Evolutionary conservation across 1,140 invertebrate genomes (phyloP).

Genomic region (Solenopsis fugax): DNA sequence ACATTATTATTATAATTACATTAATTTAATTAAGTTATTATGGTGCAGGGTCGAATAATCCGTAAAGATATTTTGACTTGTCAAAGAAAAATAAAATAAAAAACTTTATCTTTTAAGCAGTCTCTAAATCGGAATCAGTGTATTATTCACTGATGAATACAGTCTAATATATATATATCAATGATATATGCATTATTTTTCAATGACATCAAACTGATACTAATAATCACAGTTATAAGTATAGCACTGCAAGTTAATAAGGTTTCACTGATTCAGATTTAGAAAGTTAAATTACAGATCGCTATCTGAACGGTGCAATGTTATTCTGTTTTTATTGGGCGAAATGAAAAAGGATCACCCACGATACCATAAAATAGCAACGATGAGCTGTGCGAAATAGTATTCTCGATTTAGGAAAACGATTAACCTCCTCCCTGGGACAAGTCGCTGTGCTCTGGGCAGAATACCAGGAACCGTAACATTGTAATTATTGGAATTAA

Average conservation of each 20-base stretch:
- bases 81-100: background rate
- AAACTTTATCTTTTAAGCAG: background rate
- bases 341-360: constrained; percentile 2
- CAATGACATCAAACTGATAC: no score
- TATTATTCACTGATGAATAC: no score
- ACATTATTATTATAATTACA: background rate
- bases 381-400: constrained; percentile 28
- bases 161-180: no score
- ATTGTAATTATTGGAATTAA: constrained; percentile 85
- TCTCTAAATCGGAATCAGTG: no score
- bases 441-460: constrained; percentile 76
- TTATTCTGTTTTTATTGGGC: background rate
- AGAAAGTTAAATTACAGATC: background rate
- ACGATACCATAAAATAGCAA: constrained; percentile 5
- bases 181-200: no score
- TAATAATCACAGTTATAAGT: no score
- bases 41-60: background rate
- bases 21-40: background rate
- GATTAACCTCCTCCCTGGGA: constrained; percentile 79
- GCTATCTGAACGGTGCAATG: background rate
- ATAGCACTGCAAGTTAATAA: no score
- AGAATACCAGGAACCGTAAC: constrained; percentile 80
- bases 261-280: no score
- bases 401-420: constrained; percentile 81
- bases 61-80: background rate